phyloP scores from a whole-genome alignment of 2,113 vertebrate species.

The Toxostoma redivivum region DNA sequence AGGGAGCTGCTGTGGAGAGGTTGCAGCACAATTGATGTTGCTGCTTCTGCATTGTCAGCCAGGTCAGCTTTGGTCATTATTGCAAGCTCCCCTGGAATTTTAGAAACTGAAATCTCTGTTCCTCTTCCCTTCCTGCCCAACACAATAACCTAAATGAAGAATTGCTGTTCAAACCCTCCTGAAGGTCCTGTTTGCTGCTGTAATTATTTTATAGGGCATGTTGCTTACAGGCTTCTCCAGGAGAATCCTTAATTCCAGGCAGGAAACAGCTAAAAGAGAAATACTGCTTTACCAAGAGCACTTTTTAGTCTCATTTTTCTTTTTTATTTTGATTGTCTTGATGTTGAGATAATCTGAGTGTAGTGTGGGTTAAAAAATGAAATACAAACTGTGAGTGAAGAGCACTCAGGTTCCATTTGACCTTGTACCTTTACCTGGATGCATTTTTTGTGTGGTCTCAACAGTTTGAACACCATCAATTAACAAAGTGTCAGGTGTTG shows the following conservation, averaged over 20 bases:
- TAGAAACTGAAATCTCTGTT: neutral
- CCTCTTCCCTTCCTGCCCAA: neutral
- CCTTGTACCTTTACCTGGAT: neutral
- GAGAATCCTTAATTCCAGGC: neutral
- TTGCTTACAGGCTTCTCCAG: neutral
- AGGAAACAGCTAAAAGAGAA: neutral
- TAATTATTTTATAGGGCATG: neutral
- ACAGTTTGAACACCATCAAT: neutral
- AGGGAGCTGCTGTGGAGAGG: neutral
- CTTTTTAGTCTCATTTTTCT: neutral
- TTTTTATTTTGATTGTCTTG: neutral
- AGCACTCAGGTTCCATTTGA: neutral
- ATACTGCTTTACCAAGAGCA: rapidly evolving
- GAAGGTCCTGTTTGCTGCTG: neutral
- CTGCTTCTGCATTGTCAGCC: neutral
- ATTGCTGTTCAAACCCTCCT: neutral
- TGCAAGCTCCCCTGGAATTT: neutral
- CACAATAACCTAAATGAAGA: neutral
- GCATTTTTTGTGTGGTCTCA: neutral
- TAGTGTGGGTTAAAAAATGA: neutral
- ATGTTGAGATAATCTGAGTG: neutral
- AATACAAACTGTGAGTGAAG: neutral
- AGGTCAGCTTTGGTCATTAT: neutral
- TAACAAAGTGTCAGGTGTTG: neutral
- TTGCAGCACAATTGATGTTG: neutral